Conservation (phyloP, 1,140 invertebrate species). For the Vanessa atalanta region DNA sequence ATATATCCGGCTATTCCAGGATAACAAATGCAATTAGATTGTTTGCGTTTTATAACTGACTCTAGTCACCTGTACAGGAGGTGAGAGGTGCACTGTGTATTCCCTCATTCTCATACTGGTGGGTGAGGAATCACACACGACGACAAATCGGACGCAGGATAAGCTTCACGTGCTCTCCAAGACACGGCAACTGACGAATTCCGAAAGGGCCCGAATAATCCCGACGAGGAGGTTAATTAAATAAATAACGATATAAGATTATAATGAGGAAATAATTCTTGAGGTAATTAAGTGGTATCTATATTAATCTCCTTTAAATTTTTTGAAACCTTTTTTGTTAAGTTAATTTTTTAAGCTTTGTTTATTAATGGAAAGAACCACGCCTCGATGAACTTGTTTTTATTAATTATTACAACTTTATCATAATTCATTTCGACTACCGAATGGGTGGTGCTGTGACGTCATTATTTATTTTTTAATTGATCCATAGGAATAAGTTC, state of each 20-base stretch:
- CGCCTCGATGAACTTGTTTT: slow-evolving; percentile 10
- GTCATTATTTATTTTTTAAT: slow-evolving; percentile 39
- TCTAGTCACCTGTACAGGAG: no score
- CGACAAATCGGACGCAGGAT: no score
- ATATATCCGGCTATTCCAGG: no score
- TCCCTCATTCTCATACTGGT: no score
- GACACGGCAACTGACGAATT: no score
- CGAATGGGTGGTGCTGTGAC: slow-evolving; percentile 27
- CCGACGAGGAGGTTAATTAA: no score
- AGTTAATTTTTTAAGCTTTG: slow-evolving; percentile 9
- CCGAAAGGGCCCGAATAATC: no score
- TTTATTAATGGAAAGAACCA: slow-evolving; percentile 24
- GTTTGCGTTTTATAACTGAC: no score
- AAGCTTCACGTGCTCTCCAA: no score
- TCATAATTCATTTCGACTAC: slow-evolving; percentile 34
- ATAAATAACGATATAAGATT: slow-evolving; percentile 1
- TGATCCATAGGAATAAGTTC: background rate
- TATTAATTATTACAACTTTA: slow-evolving; percentile 26
- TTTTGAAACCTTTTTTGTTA: background rate
- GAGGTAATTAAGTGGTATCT: slow-evolving; percentile 37
- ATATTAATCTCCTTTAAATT: slow-evolving; percentile 25
- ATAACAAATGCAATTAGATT: no score
- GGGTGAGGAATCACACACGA: no score
- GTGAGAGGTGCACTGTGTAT: no score
- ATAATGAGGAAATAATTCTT: slow-evolving; percentile 40